Evolutionary conservation across 2,113 vertebrate genomes (phyloP).

Genomic region (Apus apus): DNA sequence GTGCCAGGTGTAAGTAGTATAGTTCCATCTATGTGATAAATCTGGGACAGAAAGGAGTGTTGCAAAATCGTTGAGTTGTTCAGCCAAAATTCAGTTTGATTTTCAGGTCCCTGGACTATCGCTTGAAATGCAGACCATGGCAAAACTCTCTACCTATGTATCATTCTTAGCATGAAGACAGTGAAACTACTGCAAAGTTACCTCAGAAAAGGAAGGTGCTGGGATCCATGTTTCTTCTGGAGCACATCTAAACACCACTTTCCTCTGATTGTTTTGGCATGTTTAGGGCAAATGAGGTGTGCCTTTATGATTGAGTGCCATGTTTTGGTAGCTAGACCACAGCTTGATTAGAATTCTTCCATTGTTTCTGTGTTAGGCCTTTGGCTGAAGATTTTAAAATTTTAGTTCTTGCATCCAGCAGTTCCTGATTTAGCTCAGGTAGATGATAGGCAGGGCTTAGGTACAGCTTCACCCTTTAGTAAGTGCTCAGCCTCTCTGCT

Average conservation of each 20-base stretch:
- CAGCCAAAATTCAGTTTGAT: not conserved
- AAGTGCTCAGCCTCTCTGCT: not conserved
- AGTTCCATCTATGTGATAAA: not conserved
- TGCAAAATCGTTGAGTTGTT: not conserved
- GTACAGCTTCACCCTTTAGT: not conserved
- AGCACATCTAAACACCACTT: not conserved
- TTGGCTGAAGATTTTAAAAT: not conserved
- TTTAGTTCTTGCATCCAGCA: not conserved
- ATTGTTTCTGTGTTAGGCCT: not conserved
- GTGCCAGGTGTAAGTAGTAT: not conserved
- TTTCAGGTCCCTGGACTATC: not conserved
- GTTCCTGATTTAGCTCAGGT: not conserved
- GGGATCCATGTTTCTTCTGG: not conserved
- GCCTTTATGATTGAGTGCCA: not conserved
- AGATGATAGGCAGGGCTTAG: not conserved
- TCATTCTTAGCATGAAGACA: not conserved
- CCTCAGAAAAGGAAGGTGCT: accelerated
- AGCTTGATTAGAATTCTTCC: not conserved
- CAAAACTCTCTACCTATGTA: not conserved
- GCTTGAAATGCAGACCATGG: not conserved
- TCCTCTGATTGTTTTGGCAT: not conserved
- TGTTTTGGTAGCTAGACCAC: not conserved
- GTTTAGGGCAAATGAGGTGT: not conserved
- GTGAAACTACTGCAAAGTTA: not conserved
- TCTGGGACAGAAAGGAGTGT: not conserved